Base-by-base conservation (phyloP, 2,797 vertebrate species). In the Enteromius afrohamiltoni region DNA sequence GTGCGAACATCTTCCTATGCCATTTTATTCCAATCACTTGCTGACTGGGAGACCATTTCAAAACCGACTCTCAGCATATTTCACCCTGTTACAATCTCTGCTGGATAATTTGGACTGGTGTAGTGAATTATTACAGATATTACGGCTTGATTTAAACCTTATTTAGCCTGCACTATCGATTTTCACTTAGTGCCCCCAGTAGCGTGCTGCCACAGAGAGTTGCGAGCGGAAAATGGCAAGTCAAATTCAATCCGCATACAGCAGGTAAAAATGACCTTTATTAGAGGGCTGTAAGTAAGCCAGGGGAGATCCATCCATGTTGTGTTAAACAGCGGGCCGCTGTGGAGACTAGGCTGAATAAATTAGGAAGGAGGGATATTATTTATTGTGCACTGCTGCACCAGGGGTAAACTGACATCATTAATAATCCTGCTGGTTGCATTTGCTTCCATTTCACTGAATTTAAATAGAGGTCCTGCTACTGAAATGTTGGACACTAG, bases 241-340 rank as follows among this genome's bases (percentile, higher is more conserved):
- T 90, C 87, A 87, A 89, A 87, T 89, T 89, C 88, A 87, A 90
- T 89, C 85, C 85, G 80, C 78, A 80, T 87, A 82, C 85, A 69
- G 85, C 80, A 87, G 88, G 88, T 90, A 85, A 89, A 86, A 89
- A 88, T 89, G 85, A 88, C 88, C 87, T 88, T 91, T 89, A 90
- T 89, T 87, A 89, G 80, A 85, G 78, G 67, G 74, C 81, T 79
- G 76, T 87, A 85, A 83, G 85, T 86, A 89, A 88, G 85, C 85
- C 80, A 45, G 76, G 45, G 83, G 77, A 88, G 83, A 89, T 85
- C 85, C 75, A 80, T 89, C 84, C 85, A 82, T 79, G 87, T 88
- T 88, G 83, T 87, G 87, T 87, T 90, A 89, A 90, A 88, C 87
- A 89, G 79, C 77, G 68, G 83, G 77, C 71, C 77, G 51, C 78